A percentile compares a stretch with the other conserved stretches of the same genome.
phyloP scores from a whole-genome alignment of 2,888 invertebrate species.

The Odontothrips loti region DNA sequence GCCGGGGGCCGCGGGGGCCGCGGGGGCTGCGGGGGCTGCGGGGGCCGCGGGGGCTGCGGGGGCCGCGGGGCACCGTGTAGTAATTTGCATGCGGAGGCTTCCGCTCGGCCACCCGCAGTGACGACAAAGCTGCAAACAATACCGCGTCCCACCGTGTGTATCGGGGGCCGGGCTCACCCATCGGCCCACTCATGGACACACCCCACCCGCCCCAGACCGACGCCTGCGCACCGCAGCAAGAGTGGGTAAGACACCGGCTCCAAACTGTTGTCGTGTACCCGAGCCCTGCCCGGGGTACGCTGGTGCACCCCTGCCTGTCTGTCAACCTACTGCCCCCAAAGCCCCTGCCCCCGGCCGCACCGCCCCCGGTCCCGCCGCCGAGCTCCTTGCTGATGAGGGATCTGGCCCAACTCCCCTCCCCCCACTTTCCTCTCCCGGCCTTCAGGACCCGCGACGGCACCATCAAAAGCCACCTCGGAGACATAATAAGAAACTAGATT shows the following conservation, averaged over 20 bases:
- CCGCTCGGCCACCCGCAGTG: too few relatives aligned
- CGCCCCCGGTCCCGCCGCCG: neutral
- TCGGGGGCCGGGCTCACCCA: too few relatives aligned
- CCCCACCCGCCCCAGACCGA: too few relatives aligned
- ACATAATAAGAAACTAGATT: conserved; percentile 1
- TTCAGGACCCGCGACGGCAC: neutral
- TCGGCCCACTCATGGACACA: too few relatives aligned
- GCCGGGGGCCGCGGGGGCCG: neutral
- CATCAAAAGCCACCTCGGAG: conserved; percentile 5
- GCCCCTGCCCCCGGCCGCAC: neutral
- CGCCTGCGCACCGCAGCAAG: too few relatives aligned
- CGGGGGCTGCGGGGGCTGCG: neutral
- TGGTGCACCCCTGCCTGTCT: too few relatives aligned
- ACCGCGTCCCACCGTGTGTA: too few relatives aligned
- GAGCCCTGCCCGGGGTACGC: too few relatives aligned
- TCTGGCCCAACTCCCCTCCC: neutral
- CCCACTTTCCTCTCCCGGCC: neutral
- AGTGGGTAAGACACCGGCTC: too few relatives aligned
- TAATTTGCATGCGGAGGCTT: neutral
- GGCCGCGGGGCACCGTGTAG: neutral
- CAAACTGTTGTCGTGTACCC: too few relatives aligned
- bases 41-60: neutral
- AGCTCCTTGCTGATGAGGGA: neutral
- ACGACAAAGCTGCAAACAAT: too few relatives aligned
- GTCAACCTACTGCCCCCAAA: too few relatives aligned